Percentiles rank a stretch among this genome's conserved stretches.
Conservation (phyloP, 2,888 invertebrate species). For the Mesochorus sp. region DNA sequence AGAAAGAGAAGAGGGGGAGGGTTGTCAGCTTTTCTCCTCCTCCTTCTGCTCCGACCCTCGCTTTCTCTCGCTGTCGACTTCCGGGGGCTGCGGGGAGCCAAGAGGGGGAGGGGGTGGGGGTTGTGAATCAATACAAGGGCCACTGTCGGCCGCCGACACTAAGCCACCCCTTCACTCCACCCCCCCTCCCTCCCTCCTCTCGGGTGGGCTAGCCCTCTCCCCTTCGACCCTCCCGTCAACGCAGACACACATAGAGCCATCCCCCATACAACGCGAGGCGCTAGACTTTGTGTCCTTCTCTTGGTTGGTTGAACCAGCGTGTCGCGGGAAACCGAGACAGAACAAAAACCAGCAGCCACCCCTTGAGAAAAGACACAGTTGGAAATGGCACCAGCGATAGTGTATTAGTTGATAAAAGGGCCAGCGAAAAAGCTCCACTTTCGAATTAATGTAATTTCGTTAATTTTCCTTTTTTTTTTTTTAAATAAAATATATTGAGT, state of each 20-base stretch:
- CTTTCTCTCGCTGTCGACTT: constrained; percentile 49
- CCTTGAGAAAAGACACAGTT: constrained; percentile 11
- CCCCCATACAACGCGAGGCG: constrained; percentile 13
- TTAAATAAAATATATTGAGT: no score
- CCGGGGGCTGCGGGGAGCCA: constrained; percentile 49
- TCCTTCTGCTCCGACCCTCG: constrained; percentile 11
- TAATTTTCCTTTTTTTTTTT: no score
- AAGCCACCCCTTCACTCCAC: constrained; percentile 54
- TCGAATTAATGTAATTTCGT: no score
- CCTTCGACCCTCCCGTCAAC: constrained; percentile 37
- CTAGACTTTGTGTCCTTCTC: constrained; percentile 47
- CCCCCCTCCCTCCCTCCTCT: no score
- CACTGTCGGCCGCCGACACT: constrained; percentile 70
- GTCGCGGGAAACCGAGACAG: constrained; percentile 50
- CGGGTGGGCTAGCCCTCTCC: constrained; percentile 28
- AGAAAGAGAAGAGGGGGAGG: constrained; percentile 26
- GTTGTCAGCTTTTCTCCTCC: constrained; percentile 56
- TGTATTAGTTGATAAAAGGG: constrained; percentile 31
- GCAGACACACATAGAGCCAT: constrained; percentile 3
- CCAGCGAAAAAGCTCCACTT: no score
- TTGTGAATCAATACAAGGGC: constrained; percentile 81
- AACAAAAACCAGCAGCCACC: not conserved
- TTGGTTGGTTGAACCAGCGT: constrained; percentile 41
- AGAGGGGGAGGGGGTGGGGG: constrained; percentile 50
- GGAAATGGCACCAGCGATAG: constrained; percentile 30